Percentiles rank a stretch among this genome's conserved stretches.
These are phyloP conservation scores for Garra rufa DNA, from an alignment of 2,113 vertebrate species.

Conservation along the genomic window DNA sequence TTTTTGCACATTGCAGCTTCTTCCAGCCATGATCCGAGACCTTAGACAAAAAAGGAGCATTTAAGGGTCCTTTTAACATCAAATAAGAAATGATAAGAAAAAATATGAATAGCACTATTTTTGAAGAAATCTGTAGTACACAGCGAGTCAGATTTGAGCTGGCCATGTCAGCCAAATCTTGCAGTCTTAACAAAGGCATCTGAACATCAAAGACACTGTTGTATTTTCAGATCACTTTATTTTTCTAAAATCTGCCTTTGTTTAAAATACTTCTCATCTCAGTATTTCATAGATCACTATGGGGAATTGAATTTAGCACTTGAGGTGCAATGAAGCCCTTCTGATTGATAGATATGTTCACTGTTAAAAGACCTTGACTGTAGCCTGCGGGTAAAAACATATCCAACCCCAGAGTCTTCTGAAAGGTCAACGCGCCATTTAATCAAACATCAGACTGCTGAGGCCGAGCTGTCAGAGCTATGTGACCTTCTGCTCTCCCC, in stretches of 20 bases:
- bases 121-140: background rate
- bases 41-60: background rate
- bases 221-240: background rate
- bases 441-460: constrained; percentile 76
- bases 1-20: background rate
- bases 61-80: background rate
- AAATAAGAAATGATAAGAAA: background rate
- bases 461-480: constrained; percentile 65
- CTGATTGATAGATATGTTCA: constrained; percentile 44
- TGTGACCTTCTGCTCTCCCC: constrained; percentile 58
- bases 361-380: constrained; percentile 40
- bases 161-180: background rate
- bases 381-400: constrained; percentile 66
- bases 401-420: constrained; percentile 66
- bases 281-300: background rate
- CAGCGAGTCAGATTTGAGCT: background rate
- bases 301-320: constrained; percentile 32
- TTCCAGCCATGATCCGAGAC: background rate
- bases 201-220: background rate
- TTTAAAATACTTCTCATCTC: background rate
- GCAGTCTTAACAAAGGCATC: background rate
- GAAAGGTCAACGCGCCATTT: constrained; percentile 78
- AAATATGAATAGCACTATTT: background rate
- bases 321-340: background rate
- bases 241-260: background rate